Evolutionary conservation across 2,888 invertebrate species (phyloP), one percentile per base, ranked within the genome.

Genomic region (Eilema griseolum): DNA sequence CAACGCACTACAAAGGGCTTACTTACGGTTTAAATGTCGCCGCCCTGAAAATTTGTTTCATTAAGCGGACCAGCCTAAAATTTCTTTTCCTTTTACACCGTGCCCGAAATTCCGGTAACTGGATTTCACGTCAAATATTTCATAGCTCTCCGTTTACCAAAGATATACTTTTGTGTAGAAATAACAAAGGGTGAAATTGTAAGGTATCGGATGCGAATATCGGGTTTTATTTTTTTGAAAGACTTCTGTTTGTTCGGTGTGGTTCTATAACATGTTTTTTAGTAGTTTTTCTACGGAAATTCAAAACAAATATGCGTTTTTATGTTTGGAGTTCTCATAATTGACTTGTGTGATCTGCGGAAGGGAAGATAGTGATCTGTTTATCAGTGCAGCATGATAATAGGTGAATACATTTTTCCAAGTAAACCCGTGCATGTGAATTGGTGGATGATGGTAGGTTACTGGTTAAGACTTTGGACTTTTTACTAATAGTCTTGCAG

Each of bases 1-100:
- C 79, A 74, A 85, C 89, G 85, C 90, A 91, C 92, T 91, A 94
- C 94, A 94, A 94, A 94, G 93, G 91, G 89, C 91, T 92, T 90
- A 92, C 91, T 92, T 90, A 92, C 91, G 91, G 91, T 90, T 93
- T 93, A 92, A 92, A 93, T 90, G 93, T 92, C 90, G 88, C 92
- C 88, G 88, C 90, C 90, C 90, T 88, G 90, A 91, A 93, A 94
- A 93, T 95, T 93, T 92, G 94, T 93, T 93, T 93, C 94, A 94
- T 93, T 94, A 92, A 92, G 82, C 91, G 89, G 84, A 84, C 88
- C 87, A 85, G 84, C 88, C 92, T 83, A 88, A 90, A 91, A 90
- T 92, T 92, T 91, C 90, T 91, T 93, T 93, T 89, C 85, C 89
- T 85, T 88, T 88, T 86, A 87, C 86, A 69, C 71, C 65, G 74